Percentiles rank a stretch among this genome's conserved stretches.
These are phyloP conservation scores for Steatocranus sp. DNA, from an alignment of 2,797 vertebrate species.

Conservation along the genomic window DNA sequence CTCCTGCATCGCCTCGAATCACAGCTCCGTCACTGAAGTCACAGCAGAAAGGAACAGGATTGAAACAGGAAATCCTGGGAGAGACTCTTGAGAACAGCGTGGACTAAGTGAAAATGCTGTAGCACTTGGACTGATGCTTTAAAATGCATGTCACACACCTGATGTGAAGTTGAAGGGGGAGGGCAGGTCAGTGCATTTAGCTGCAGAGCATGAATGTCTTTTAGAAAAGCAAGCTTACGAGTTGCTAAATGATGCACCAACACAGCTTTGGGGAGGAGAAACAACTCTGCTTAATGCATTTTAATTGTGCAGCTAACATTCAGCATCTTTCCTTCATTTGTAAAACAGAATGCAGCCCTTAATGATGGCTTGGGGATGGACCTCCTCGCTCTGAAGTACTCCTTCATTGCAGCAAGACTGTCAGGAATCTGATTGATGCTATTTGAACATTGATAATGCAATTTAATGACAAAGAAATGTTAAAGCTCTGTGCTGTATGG, in stretches of 20 bases:
- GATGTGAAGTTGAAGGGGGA: background rate
- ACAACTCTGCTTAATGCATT: conserved; percentile 18
- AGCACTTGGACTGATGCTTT: conserved; percentile 8
- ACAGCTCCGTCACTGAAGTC: conserved; percentile 15
- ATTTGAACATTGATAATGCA: background rate
- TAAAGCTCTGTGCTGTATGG: background rate
- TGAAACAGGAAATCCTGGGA: conserved; percentile 5
- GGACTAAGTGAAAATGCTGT: conserved; percentile 41
- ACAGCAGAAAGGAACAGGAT: background rate
- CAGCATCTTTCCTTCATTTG: conserved; percentile 16
- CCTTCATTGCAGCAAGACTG: background rate
- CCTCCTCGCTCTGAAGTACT: background rate
- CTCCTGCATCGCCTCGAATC: conserved; percentile 1
- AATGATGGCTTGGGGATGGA: background rate
- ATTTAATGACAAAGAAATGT: background rate
- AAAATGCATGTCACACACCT: conserved; percentile 24
- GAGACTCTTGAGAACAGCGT: conserved; percentile 15
- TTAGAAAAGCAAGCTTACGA: conserved; percentile 7
- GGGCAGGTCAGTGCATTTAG: conserved; percentile 4
- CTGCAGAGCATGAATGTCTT: conserved; percentile 10
- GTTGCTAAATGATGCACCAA: conserved; percentile 18
- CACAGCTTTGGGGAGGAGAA: conserved; percentile 15
- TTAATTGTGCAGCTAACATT: background rate
- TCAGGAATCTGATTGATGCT: background rate
- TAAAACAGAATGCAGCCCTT: background rate